Evolutionary conservation across 2,797 vertebrate genomes (phyloP), one percentile per base, ranked within the genome.

Genomic region (Hydrophis major): DNA sequence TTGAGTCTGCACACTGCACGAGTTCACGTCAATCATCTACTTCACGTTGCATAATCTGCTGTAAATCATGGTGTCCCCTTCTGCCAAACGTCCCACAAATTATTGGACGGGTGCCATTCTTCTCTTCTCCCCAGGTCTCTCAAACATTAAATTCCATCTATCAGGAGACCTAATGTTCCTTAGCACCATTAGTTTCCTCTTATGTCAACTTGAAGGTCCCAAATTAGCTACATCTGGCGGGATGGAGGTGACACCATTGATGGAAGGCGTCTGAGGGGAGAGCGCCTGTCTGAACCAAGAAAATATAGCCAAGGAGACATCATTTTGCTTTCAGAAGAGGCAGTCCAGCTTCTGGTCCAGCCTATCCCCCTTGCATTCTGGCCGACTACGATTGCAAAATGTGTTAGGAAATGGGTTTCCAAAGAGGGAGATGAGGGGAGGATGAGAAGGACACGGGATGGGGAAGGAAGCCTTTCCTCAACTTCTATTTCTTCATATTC

Each of bases 61-160:
- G 37, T 59, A 89, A 89, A 94, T 93, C 91, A 59, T 89, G 63
- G 7, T 93, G 94, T 78, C 93, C 93, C 94, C 37, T 92, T 89
- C 25, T 87, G 93, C 93, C 0, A n/a, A 66, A 47, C 32, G n/a
- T 94, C 69, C 50, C 78, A 91, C 32, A 69, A 95, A 90, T 47
- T 94, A 92, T 95, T 92, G 90, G n/a, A 55, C 83, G 89, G 74
- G 0, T 92, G 47, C 32, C 93, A 89, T 32, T 37, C 59, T 55
- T 93, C 93, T 53, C 37, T 32, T 88, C 56, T 22, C 11, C 27
- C 60, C 16, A 55, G 0, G 42, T n/a, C 27, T 89, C 87, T 66
- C 25, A 47, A 78, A 57, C 88, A 56, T 55, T 78, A 78, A 60
- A 92, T 78, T 32, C 87, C 32, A 74, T 22, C 37, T 57, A 16